Evolutionary conservation across 2,797 vertebrate genomes (phyloP).

Genomic region (Fistularia commersonii): DNA sequence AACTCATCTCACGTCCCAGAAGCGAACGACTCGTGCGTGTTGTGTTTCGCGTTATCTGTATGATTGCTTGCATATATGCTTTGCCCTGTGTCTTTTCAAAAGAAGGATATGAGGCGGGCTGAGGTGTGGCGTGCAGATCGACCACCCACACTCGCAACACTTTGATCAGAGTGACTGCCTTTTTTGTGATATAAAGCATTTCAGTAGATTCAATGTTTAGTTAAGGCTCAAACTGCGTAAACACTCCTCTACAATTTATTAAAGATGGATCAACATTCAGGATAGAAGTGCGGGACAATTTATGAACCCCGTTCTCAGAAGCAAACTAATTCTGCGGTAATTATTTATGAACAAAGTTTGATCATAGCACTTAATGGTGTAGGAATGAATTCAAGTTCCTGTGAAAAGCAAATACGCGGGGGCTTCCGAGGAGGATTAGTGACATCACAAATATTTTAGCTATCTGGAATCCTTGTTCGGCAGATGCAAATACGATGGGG

Average conservation of each 20-base stretch:
- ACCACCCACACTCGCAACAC: slow-evolving; percentile 19
- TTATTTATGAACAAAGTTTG: too few relatives aligned
- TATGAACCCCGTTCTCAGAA: too few relatives aligned
- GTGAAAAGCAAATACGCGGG: too few relatives aligned
- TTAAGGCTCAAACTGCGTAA: slow-evolving; percentile 6
- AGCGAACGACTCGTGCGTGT: background rate
- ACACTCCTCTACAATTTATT: background rate
- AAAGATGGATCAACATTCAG: slow-evolving; percentile 1
- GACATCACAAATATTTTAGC: too few relatives aligned
- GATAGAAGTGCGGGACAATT: background rate
- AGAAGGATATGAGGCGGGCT: background rate
- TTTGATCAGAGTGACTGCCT: slow-evolving; percentile 2
- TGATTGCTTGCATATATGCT: slow-evolving; percentile 5
- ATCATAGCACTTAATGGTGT: too few relatives aligned
- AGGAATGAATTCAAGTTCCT: too few relatives aligned
- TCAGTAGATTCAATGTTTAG: slow-evolving; percentile 7
- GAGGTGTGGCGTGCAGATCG: background rate
- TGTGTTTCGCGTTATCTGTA: slow-evolving; percentile 7
- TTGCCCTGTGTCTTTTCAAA: background rate
- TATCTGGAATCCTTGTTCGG: too few relatives aligned
- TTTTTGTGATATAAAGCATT: background rate
- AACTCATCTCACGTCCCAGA: slow-evolving; percentile 13
- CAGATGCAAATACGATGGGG: too few relatives aligned
- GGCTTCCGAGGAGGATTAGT: too few relatives aligned
- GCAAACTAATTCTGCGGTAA: too few relatives aligned